Conservation (phyloP, 2,797 vertebrate species). For the Chiroxiphia lanceolata region DNA sequence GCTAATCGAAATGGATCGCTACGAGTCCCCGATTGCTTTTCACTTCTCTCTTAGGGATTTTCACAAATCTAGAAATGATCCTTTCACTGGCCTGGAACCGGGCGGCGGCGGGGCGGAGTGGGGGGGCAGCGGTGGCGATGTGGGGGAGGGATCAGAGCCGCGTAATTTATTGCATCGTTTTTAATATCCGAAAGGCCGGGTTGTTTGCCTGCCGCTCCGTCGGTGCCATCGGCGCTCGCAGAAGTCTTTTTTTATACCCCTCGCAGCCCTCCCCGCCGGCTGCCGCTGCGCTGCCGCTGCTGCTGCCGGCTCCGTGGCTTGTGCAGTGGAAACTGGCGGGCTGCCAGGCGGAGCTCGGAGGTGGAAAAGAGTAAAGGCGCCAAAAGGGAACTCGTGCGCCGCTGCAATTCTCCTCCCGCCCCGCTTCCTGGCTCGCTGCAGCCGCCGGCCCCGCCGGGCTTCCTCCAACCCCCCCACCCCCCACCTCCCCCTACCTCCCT, state of each 20-base stretch:
- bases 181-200: not conserved
- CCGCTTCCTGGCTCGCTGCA: slow-evolving; percentile 29
- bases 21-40: not conserved
- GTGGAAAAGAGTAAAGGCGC: slow-evolving; percentile 76
- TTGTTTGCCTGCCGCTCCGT: not conserved
- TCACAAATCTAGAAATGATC: slow-evolving; percentile 23
- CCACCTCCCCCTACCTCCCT: not conserved
- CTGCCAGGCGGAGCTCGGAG: slow-evolving; percentile 75
- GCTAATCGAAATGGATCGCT: slow-evolving; percentile 54
- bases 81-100: not conserved
- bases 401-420: slow-evolving; percentile 32
- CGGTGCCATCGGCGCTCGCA: not conserved
- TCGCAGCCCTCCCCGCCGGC: not conserved
- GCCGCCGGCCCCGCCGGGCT: not conserved
- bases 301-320: slow-evolving; percentile 52
- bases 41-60: slow-evolving; percentile 8
- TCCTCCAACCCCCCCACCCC: not conserved
- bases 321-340: slow-evolving; percentile 80
- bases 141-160: not conserved
- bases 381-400: slow-evolving; percentile 62
- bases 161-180: not conserved
- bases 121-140: not conserved
- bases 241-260: not conserved
- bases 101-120: not conserved
- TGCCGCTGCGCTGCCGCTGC: slow-evolving; percentile 43